Base-by-base conservation (phyloP, 1,140 invertebrate genomes). In the Saccostrea cuccullata region DNA sequence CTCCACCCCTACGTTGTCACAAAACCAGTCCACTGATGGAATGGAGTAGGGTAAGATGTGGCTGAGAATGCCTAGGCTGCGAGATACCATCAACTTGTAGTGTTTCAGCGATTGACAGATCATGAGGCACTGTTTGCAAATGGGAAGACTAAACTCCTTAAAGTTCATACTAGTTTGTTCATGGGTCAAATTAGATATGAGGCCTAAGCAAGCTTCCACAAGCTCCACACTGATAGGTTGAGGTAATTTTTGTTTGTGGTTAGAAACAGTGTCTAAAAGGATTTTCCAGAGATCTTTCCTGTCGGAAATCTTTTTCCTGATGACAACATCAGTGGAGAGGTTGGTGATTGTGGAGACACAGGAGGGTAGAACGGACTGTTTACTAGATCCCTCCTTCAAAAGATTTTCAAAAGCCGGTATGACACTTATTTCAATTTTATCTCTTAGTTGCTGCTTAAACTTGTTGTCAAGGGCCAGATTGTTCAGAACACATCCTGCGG, bases 391-490 rank as follows among this genome's bases (percentile, higher is more conserved):
- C n/a, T 90, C 89, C n/a, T 88, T 89, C 91, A 92, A 82, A 26
- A 88, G 89, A 56, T 55, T 55, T 55, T 84, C 55, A 84, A 84
- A 56, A n/a, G 83, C 40, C 20, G 84, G 56, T 30, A 47, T 23
- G 5, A 17, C 47, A 36, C 26, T 26, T 12, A 77, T 77, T 36
- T 77, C 92, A 36, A 94, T 90, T 55, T 91, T 92, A 47, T 92
- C 91, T 86, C 92, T 89, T 30, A 93, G 67, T 56, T 91, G 77
- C 23, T 89, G 77, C 87, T 92, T 92, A 86, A 93, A 91, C 83
- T 92, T 94, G 86, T 92, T 92, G 58, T 94, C 92, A 26, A 94
- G 89, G 64, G 93, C 92, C 12, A 94, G 82, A 70, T 94, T 94
- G 82, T 93, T 94, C 23, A 94, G 88, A 4, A 94, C 77, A 55